These are phyloP conservation scores for Dynastes tityus DNA, from an alignment of 2,888 invertebrate species.

Conservation along the genomic window DNA sequence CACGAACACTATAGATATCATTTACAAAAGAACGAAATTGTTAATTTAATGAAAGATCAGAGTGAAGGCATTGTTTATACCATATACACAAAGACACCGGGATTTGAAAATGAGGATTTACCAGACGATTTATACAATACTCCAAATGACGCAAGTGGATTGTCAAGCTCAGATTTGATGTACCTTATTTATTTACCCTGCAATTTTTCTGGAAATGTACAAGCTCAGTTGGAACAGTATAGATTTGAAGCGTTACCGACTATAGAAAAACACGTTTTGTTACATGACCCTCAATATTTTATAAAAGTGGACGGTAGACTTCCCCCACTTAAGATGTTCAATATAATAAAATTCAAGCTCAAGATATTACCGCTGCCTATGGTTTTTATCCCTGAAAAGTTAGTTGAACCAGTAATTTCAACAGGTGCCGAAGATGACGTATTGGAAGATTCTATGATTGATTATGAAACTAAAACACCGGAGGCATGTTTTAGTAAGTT, in stretches of 20 bases:
- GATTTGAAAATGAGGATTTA: constrained; percentile 64
- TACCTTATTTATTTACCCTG: constrained; percentile 72
- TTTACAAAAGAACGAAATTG: constrained; percentile 60
- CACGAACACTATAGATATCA: constrained; percentile 65
- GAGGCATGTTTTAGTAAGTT: constrained; percentile 66
- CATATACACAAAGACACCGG: constrained; percentile 66
- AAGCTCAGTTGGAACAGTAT: constrained; percentile 73
- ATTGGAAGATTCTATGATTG: constrained; percentile 51
- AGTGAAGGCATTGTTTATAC: constrained; percentile 67
- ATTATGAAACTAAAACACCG: constrained; percentile 58
- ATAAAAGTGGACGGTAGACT: constrained; percentile 76
- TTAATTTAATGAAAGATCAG: constrained; percentile 61
- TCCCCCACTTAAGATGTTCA: constrained; percentile 71
- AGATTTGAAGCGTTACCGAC: constrained; percentile 69
- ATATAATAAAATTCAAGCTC: constrained; percentile 71
- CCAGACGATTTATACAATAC: constrained; percentile 55
- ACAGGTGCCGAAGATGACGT: constrained; percentile 58
- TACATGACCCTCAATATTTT: constrained; percentile 73
- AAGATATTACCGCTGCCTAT: constrained; percentile 65
- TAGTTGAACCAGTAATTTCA: constrained; percentile 57
- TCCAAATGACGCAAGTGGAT: constrained; percentile 53
- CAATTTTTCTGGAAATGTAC: constrained; percentile 70
- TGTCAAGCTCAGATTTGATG: constrained; percentile 65
- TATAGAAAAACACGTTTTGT: constrained; percentile 72
- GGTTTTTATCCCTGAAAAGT: constrained; percentile 65